Evolutionary conservation across 2,797 vertebrate species (phyloP).

Genomic region (Nothura maculosa): DNA sequence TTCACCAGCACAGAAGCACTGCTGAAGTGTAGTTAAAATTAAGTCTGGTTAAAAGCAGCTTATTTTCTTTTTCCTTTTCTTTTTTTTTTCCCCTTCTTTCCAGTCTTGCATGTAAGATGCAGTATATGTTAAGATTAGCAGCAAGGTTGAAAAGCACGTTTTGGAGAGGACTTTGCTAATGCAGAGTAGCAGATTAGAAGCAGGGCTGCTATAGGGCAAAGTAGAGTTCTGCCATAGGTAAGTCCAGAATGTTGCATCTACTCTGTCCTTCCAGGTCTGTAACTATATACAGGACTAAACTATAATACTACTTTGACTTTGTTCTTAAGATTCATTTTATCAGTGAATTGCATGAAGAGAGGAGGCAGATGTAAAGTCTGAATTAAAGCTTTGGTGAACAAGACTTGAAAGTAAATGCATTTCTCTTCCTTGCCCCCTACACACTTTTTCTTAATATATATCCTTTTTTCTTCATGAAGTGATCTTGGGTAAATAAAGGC

Average conservation of each 20-base stretch:
- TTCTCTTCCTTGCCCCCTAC: neutral
- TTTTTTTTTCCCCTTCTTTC: too few relatives aligned
- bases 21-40: neutral
- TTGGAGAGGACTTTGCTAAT: neutral
- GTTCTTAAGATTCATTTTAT: neutral
- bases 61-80: neutral
- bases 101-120: neutral
- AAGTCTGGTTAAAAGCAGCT: neutral
- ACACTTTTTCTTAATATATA: too few relatives aligned
- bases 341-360: neutral
- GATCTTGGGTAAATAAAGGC: slow-evolving; percentile 60
- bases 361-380: slow-evolving; percentile 21
- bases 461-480: neutral
- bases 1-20: neutral
- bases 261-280: neutral
- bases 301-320: neutral
- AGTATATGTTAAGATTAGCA: neutral
- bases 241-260: neutral
- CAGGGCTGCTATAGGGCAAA: neutral
- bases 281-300: too few relatives aligned
- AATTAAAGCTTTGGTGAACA: slow-evolving; percentile 50
- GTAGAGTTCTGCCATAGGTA: neutral
- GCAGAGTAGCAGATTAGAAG: neutral
- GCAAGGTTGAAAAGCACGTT: neutral
- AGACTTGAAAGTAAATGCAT: slow-evolving; percentile 49